Base-by-base conservation (phyloP, 2,888 invertebrate genomes). In the Pachymerium ferrugineum region DNA sequence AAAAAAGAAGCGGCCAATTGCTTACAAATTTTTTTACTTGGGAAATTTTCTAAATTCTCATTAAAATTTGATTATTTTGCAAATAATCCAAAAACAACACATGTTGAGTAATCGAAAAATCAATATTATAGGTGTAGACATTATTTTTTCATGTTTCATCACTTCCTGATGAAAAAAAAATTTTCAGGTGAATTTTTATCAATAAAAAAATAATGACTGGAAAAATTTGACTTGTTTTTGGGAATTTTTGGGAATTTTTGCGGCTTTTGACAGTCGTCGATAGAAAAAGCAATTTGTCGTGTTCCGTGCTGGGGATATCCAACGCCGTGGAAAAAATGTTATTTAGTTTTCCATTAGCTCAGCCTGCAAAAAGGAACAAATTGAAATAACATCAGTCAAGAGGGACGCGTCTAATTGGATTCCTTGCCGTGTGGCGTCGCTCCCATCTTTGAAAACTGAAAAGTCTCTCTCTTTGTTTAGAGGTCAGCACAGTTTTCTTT, bases 241-340 rank as follows among this genome's bases (percentile, higher is more conserved):
- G 25, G 25, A 62, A 62, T n/a, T n/a, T n/a, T n/a, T 14, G 28
- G 25, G 62, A 62, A 62, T 62, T 62, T 22, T 28, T 28, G 25
- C 62, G 62, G 25, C 62, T 62, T n/a, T 62, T 62, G 62, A 62
- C 62, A 62, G 62, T 62, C 62, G 62, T 62, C 62, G 62, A 62
- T 62, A 62, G 62, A 62, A 62, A 62, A 62, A 62, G 62, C 62
- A 62, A 62, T 62, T 62, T 62, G 62, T 62, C 62, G 62, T 62
- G 62, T 62, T 62, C n/a, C 62, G 62, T 62, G 62, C 62, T 62
- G 62, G 62, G 62, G 62, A 62, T 62, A 62, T 62, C 62, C 62
- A 62, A 28, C 62, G 28, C 62, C 62, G 62, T 62, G 62, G 62
- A 62, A 62, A 62, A 62, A 62, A 62, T 62, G 62, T 62, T 62